phyloP scores from a whole-genome alignment of 2,888 invertebrate species.

The Eupithecia tripunctaria region DNA sequence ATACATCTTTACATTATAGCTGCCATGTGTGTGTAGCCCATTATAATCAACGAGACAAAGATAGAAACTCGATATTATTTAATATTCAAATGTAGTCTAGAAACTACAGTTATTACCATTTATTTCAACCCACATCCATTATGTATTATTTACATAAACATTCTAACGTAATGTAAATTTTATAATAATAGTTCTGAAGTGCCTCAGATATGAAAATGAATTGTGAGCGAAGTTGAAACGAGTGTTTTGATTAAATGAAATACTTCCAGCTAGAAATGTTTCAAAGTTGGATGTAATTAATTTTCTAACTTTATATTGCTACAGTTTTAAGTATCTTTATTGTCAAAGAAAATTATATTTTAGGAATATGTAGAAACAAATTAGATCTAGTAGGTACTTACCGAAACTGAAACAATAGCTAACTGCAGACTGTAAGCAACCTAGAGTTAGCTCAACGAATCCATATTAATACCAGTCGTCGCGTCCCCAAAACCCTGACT shows the following conservation, averaged over 20 bases:
- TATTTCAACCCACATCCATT: not conserved
- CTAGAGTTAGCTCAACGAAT: not conserved
- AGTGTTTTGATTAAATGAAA: constrained; percentile 13
- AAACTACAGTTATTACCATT: not conserved
- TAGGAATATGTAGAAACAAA: not conserved
- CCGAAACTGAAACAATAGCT: not conserved
- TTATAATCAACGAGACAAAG: no score
- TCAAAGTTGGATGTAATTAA: not conserved
- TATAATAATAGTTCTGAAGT: constrained; percentile 5
- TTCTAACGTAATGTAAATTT: not conserved
- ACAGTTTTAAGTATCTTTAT: not conserved
- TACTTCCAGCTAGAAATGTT: not conserved
- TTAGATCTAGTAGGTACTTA: not conserved
- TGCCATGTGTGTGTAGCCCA: no score
- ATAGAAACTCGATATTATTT: no score
- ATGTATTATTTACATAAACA: not conserved
- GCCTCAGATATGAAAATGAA: constrained; percentile 4
- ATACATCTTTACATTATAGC: no score
- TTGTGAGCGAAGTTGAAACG: constrained; percentile 8
- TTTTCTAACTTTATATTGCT: not conserved
- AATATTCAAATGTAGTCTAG: not conserved
- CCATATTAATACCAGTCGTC: no score
- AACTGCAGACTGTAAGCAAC: not conserved
- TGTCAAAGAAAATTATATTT: not conserved
- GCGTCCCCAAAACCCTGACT: no score